These are phyloP conservation scores for Stylophora pistillata DNA, from an alignment of 64 coral and sea anemone species.

Conservation along the genomic window DNA sequence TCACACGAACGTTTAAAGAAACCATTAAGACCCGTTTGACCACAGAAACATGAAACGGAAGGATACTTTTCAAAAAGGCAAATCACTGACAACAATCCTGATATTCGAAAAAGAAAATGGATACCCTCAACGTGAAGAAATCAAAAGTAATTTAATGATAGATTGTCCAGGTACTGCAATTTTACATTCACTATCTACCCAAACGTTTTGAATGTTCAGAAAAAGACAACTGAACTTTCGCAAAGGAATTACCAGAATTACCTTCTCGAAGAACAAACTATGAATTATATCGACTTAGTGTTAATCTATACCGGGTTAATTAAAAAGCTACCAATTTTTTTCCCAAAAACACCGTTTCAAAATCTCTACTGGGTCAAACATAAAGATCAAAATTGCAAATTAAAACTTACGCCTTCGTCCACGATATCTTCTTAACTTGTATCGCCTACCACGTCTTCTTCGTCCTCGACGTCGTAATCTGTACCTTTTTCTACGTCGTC, in stretches of 20 bases:
- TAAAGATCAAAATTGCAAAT: background rate
- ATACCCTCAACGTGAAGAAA: too few relatives aligned
- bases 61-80: too few relatives aligned
- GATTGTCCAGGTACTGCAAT: background rate
- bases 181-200: background rate
- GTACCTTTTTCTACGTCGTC: background rate
- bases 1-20: too few relatives aligned
- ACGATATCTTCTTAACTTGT: background rate
- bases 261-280: background rate
- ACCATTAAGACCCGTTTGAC: too few relatives aligned
- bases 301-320: background rate
- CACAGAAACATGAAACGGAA: too few relatives aligned
- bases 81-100: too few relatives aligned
- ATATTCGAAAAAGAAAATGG: too few relatives aligned
- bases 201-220: background rate
- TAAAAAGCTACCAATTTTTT: background rate
- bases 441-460: background rate
- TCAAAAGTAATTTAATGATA: background rate
- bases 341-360: background rate
- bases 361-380: background rate
- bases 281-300: background rate
- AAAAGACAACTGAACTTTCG: background rate
- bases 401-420: constrained; percentile 19
- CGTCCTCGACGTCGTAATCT: background rate
- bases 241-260: background rate